Evolutionary conservation across 1,140 invertebrate species (phyloP), one percentile per base, ranked within the genome.

Genomic region (Teleogryllus occipitalis): DNA sequence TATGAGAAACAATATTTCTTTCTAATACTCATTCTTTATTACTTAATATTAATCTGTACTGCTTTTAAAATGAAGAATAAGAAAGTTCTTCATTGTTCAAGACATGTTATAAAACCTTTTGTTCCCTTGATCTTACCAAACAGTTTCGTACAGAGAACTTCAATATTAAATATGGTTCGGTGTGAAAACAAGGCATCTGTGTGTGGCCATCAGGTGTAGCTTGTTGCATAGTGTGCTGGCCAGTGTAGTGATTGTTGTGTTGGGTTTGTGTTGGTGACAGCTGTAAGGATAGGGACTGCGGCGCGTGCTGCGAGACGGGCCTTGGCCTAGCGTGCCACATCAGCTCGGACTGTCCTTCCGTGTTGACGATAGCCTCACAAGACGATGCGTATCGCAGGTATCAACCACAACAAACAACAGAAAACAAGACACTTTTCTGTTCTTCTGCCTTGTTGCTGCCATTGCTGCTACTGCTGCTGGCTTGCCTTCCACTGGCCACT

Each of bases 301-400:
- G 83, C 80, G 84, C 85, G 48, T 85, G 85, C 75, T 78, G 74
- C 49, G 72, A 75, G 72, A 39, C 78, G 73, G 74, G 78, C 78
- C 39, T 79, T 22, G 81, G 81, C n/a, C 76, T 80, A 49, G 49
- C 79, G 5, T 80, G 81, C 75, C 74, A 81, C 47, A 80, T 84
- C 12, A 84, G 82, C 78, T 82, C 83, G 48, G 82, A 85, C 74
- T 87, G 86, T 82, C 85, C 85, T 27, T 87, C 86, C 80, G 86
- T 87, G 65, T 80, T 87, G 74, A 83, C 85, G 10, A 80, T 87
- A 73, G 86, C 84, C 8, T 86, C 86, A 22, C 84, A 86, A 81
- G 84, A 85, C 47, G 83, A 85, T 46, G 72, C 82, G 14, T 84
- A 80, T 81, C 83, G 82, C 82, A 83, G 83, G 83, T 84, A 82